These are phyloP conservation scores for Tinea pellionella DNA, from an alignment of 2,888 invertebrate species.

Conservation along the genomic window DNA sequence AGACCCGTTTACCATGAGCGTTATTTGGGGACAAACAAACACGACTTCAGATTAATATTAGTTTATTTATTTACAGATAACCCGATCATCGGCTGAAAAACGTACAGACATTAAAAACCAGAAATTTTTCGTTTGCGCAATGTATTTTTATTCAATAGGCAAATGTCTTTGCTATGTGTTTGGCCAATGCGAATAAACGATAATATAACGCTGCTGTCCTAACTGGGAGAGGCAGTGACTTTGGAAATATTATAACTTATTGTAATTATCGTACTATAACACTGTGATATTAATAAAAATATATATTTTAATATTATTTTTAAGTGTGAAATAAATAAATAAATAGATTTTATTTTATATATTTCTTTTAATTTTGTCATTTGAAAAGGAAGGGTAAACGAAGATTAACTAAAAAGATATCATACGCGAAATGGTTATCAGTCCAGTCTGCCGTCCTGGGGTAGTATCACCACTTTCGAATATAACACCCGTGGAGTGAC, in stretches of 20 bases:
- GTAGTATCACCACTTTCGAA: too few relatives aligned
- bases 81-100: slow-evolving; percentile 19
- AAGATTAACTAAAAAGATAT: too few relatives aligned
- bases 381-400: too few relatives aligned
- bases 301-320: neutral
- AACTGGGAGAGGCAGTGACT: neutral
- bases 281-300: neutral
- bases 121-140: slow-evolving; percentile 19
- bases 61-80: too few relatives aligned
- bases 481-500: too few relatives aligned
- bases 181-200: slow-evolving; percentile 18
- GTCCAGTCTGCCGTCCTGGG: too few relatives aligned
- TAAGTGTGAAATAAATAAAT: neutral
- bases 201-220: neutral
- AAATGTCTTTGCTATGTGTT: slow-evolving; percentile 29
- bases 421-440: too few relatives aligned
- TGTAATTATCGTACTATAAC: neutral
- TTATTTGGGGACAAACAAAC: too few relatives aligned
- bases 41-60: too few relatives aligned
- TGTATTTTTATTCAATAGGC: slow-evolving; percentile 29
- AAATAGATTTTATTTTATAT: neutral
- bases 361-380: too few relatives aligned
- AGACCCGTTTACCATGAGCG: too few relatives aligned
- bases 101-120: slow-evolving; percentile 16
- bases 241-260: neutral